A percentile compares a stretch with the other conserved stretches of the same genome.
Evolutionary conservation across 2,113 vertebrate genomes (phyloP).

Genomic region (Tragelaphus imberbis): DNA sequence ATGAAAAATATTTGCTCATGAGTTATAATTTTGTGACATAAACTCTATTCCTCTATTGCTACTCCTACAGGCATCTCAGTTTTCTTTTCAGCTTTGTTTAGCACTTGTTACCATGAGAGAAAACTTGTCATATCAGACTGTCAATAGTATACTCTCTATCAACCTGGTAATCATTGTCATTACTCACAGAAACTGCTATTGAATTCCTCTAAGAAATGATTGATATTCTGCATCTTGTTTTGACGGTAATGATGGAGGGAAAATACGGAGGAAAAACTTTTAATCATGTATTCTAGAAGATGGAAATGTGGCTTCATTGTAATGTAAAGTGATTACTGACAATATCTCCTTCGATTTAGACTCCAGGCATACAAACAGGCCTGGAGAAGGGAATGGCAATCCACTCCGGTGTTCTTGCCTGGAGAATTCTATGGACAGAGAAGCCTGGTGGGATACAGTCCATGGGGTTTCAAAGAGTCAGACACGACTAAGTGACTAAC

Average conservation of each 20-base stretch:
- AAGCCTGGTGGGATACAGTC: neutral
- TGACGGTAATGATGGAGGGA: neutral
- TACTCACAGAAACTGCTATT: conserved; percentile 23
- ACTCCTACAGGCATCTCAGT: neutral
- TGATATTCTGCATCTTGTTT: neutral
- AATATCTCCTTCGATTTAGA: neutral
- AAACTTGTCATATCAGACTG: neutral
- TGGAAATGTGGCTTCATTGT: neutral
- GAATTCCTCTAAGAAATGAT: conserved; percentile 11
- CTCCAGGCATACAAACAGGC: neutral
- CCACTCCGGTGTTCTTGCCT: neutral
- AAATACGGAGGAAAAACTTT: neutral
- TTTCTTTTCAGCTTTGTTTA: conserved; percentile 38
- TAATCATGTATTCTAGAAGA: neutral
- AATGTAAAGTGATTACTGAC: neutral
- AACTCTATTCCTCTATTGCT: neutral
- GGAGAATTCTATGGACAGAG: neutral
- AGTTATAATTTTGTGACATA: neutral
- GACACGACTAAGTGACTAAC: neutral
- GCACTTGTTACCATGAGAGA: neutral
- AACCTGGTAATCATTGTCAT: conserved; percentile 31
- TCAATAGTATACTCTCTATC: conserved; percentile 4
- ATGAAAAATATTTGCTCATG: neutral
- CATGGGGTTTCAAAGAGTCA: neutral
- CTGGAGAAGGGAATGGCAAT: neutral